Evolutionary conservation across 2,113 vertebrate genomes (phyloP), one percentile per base, ranked within the genome.

Genomic region (Apistogramma diplotaenia): DNA sequence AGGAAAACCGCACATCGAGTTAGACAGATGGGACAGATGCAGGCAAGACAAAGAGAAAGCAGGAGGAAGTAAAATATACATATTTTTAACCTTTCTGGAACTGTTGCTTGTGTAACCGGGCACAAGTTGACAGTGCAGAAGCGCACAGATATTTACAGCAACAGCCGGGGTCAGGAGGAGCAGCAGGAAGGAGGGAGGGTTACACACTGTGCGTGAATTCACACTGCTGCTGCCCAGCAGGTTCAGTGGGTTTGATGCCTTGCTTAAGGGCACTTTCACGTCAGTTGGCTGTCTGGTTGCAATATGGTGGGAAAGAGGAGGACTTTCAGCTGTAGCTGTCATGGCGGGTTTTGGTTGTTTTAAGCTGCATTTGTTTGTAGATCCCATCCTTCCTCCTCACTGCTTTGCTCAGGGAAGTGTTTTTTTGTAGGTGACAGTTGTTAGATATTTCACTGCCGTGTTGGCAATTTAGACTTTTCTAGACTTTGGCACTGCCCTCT

Each of bases 71-170:
- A 56, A 79, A 89, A 92, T 77, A 67, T 61, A 85, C 78, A 85
- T 84, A 80, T 86, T 88, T 86, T 82, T 87, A 85, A 88, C 87
- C 87, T 90, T 81, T 79, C 60, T 78, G 85, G 70, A 85, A 11
- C 81, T 80, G 83, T 56, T 85, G 88, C 89, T 89, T 82, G 85
- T 90, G 83, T 86, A 89, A 90, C 78, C 6, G 70, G 71, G 83
- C 11, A 40, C 40, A 60, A 89, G 86, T 72, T 79, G 82, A 90
- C 79, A 67, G 85, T 4, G 81, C 76, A 61, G 86, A 82, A 85
- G 86, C 74, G 79, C 82, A 83, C 85, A 82, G 81, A 89, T 91
- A 89, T 87, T 91, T 87, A 83, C 85, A 86, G 77, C 88, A 83
- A 35, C 81, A 79, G 83, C 76, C 35, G 2, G 79, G 89, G 88